These are phyloP conservation scores for Erithacus rubecula DNA, from an alignment of 2,797 vertebrate genomes.

Conservation along the genomic window DNA sequence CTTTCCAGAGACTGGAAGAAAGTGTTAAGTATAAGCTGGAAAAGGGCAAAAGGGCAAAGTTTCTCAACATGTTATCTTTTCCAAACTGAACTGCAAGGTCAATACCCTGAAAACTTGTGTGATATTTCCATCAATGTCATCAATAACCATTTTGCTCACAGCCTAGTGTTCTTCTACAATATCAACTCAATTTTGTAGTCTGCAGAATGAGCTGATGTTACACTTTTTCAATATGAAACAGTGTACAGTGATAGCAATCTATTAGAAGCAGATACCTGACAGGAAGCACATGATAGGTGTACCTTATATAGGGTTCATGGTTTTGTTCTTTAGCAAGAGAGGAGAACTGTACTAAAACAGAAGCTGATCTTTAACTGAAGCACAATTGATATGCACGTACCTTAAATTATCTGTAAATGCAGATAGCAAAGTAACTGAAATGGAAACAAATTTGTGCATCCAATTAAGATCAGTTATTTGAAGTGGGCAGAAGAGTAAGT, in stretches of 20 bases:
- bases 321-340: not conserved
- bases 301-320: not conserved
- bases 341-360: not conserved
- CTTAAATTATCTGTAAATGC: not conserved
- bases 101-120: conserved; percentile 4
- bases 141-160: not conserved
- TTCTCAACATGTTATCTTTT: conserved; percentile 23
- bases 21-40: not conserved
- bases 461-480: not conserved
- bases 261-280: not conserved
- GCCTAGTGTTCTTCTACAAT: not conserved
- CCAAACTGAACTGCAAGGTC: conserved; percentile 35
- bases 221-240: not conserved
- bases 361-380: not conserved
- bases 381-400: not conserved
- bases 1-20: not conserved
- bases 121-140: not conserved
- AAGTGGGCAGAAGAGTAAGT: not conserved
- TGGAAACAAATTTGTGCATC: not conserved
- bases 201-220: not conserved
- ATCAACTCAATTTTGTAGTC: not conserved
- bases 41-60: conserved; percentile 11
- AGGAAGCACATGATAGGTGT: not conserved
- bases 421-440: not conserved
- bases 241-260: not conserved